Percentiles rank a stretch among this genome's conserved stretches.
Conservation (phyloP, 1,140 invertebrate genomes). For the Psix sp. region DNA sequence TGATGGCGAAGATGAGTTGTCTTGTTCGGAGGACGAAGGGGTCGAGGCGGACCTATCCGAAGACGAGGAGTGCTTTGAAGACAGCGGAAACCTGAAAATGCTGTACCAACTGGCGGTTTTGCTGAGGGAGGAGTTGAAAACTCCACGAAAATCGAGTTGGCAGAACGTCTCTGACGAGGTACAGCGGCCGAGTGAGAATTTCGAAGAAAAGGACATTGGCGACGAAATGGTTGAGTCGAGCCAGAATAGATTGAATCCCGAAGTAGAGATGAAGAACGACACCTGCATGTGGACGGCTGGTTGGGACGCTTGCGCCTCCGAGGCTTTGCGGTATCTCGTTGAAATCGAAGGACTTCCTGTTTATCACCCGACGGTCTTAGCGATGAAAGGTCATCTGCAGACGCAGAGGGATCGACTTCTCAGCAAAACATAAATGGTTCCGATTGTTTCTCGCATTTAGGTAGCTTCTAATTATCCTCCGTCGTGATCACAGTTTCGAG, state of each 20-base stretch:
- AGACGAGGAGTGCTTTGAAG: constrained; percentile 56
- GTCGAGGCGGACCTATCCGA: constrained; percentile 68
- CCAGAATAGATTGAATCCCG: constrained; percentile 30
- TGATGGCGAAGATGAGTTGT: constrained; percentile 63
- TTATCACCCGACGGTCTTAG: constrained; percentile 71
- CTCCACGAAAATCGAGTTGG: constrained; percentile 50
- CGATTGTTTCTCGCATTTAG: background rate
- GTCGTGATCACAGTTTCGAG: too few relatives aligned
- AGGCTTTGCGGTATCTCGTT: constrained; percentile 70
- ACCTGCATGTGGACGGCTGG: constrained; percentile 64
- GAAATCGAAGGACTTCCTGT: constrained; percentile 71
- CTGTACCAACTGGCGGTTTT: constrained; percentile 68
- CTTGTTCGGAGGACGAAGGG: constrained; percentile 71
- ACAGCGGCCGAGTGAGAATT: background rate
- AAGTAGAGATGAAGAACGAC: constrained; percentile 31
- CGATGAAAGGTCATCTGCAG: constrained; percentile 70
- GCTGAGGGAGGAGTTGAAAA: constrained; percentile 67
- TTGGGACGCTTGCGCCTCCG: constrained; percentile 70
- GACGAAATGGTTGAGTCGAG: too few relatives aligned
- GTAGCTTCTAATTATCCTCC: too few relatives aligned
- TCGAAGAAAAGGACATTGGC: too few relatives aligned
- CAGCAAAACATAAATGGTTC: constrained; percentile 27
- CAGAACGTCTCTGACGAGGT: background rate
- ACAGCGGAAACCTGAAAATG: constrained; percentile 60
- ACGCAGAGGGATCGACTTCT: constrained; percentile 66